These are phyloP conservation scores for Xanthostigma xanthostigma DNA, from an alignment of 2,888 invertebrate genomes.

Conservation along the genomic window DNA sequence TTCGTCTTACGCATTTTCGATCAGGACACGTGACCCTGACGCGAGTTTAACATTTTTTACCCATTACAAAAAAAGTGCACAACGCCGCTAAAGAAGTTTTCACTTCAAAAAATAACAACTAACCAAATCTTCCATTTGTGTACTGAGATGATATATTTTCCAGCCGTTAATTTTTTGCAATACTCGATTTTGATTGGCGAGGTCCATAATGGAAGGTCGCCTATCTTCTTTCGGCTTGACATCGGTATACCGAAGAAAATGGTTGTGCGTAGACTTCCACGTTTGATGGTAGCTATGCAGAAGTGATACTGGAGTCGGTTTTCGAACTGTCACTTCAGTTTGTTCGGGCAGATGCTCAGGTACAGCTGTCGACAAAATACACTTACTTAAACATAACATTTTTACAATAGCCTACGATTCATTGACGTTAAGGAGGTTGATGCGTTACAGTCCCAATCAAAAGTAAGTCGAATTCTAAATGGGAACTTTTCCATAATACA, in stretches of 20 bases:
- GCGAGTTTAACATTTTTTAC: too few species aligned
- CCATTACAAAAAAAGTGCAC: too few species aligned
- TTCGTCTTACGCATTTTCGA: too few species aligned
- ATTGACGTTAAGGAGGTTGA: too few species aligned
- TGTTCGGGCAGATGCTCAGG: constrained; percentile 9
- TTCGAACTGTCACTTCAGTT: constrained; percentile 21
- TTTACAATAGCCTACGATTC: too few species aligned
- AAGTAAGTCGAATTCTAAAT: too few species aligned
- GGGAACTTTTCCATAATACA: too few species aligned
- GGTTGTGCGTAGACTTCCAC: constrained; percentile 61
- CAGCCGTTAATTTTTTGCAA: constrained; percentile 83
- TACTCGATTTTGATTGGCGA: constrained; percentile 78
- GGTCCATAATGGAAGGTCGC: constrained; percentile 69
- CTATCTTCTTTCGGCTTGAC: constrained; percentile 80
- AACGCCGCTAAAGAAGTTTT: too few species aligned
- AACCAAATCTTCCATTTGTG: constrained; percentile 89
- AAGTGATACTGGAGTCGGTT: constrained; percentile 31
- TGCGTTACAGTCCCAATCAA: too few species aligned
- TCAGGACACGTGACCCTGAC: too few species aligned
- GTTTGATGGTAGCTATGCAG: constrained; percentile 49
- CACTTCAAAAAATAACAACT: constrained; percentile 15
- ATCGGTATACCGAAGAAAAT: constrained; percentile 61
- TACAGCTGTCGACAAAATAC: background rate
- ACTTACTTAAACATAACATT: too few species aligned
- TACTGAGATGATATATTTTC: constrained; percentile 84